phyloP scores from a whole-genome alignment of 2,113 vertebrate species.

The Cololabis saira region DNA sequence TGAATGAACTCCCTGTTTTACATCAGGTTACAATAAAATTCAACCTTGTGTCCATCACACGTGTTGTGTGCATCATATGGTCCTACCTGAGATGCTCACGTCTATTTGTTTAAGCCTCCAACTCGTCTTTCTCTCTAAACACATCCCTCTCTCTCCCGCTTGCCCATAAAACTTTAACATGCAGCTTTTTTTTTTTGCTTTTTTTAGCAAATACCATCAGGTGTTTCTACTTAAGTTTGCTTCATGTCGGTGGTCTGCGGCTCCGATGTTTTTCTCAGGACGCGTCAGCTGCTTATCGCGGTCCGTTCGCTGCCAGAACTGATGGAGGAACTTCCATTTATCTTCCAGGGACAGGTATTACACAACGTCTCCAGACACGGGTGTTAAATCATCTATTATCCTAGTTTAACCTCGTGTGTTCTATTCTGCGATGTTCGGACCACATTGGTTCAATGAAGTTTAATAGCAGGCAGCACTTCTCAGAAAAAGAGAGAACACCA shows the following conservation, averaged over 20 bases:
- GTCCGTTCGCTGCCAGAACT: neutral
- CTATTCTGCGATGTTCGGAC: neutral
- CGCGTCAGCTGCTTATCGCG: neutral
- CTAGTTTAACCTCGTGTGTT: neutral
- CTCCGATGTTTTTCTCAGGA: neutral
- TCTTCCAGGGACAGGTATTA: neutral
- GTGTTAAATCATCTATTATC: constrained; percentile 18
- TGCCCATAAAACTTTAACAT: constrained; percentile 18
- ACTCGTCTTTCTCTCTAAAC: constrained; percentile 25
- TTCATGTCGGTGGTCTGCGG: constrained; percentile 33
- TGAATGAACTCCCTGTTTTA: too few species aligned
- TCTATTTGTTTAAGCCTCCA: constrained; percentile 38
- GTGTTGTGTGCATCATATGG: neutral
- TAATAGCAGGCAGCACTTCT: constrained; percentile 18
- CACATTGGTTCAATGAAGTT: constrained; percentile 15
- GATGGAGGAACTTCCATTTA: neutral
- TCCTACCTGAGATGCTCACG: constrained; percentile 22
- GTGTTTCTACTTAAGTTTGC: constrained; percentile 56
- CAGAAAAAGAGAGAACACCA: constrained; percentile 12
- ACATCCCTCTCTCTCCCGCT: constrained; percentile 6
- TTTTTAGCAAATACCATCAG: constrained; percentile 40
- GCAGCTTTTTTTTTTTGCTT: too few species aligned
- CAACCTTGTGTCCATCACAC: too few species aligned
- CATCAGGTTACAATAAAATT: too few species aligned
- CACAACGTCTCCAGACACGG: constrained; percentile 3